Base-by-base conservation (phyloP, 2,888 invertebrate species). In the Carabus problematicus region DNA sequence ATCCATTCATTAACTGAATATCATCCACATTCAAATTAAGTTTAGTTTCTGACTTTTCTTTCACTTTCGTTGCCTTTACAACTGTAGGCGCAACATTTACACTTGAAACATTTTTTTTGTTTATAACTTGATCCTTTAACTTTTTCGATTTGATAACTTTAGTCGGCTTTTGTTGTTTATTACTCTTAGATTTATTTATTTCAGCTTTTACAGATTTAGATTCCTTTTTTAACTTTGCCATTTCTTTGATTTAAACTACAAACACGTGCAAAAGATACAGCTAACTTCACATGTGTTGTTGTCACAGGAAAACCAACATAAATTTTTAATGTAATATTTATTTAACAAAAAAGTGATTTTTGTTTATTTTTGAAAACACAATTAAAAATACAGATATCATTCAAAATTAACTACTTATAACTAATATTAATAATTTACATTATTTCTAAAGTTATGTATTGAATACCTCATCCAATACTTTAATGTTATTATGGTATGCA, bases 1-100 rank as follows among this genome's bases (percentile, higher is more conserved):
- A 75, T 29, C 78, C 79, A 41, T 78, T 74, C 52, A 74, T 11
- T 61, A 82, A 73, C 71, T 81, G 76, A n/a, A 76, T 70, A 29
- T 61, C 43, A 45, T 73, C 47, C 47, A 72, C 58, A 19, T 70
- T 64, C 47, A 59, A 52, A 11, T 43, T 52, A 12, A 16, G 52
- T 14, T 52, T 41, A 19, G 11, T 45, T 16, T 60, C 43, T 42
- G 61, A 64, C 49, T 39, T 68, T 58, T 69, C 64, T 43, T 19
- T 41, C 19, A 60, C n/a, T 47, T 19, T 14, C 41, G 19, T 66
- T 55, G 42, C 47, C 56, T 70, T 54, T 49, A 60, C 7, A 16
- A 54, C 19, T 60, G 63, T 67, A 11, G 12, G 29, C 14, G 56
- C 41, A 68, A 43, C 18, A 42, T 16, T 54, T 55, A 42, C 63